Evolutionary conservation across 2,113 vertebrate genomes (phyloP), one percentile per base, ranked within the genome.

Genomic region (Passer montanus): DNA sequence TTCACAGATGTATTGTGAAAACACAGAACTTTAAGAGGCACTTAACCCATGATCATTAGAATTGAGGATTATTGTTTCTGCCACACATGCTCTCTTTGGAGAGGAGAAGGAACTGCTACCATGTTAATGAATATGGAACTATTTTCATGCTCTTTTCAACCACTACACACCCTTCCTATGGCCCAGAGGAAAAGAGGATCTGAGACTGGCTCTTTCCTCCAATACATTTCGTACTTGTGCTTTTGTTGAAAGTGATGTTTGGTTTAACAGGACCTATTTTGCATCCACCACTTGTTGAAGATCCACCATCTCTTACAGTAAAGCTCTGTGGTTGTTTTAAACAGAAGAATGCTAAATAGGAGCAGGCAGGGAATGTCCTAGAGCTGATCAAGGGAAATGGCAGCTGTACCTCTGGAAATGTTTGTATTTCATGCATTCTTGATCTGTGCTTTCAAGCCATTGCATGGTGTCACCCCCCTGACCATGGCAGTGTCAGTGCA

Each of bases 1-100:
- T 64, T 94, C 87, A 69, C 43, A 79, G 64, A 85, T 30, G 47
- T 43, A 49, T 49, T 75, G n/a, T 70, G 85, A 75, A 52, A 73
- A 91, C 64, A 43, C 1, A 3, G 79, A 50, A 66, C 52, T 85
- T 91, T 86, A 84, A 89, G 67, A 91, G 92, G 76, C 90, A 91
- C 90, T 97, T 93, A 96, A 95, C 91, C 78, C 39, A 4, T 30
- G 63, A 35, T 89, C 75, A 56, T 89, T 89, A 85, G 75, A 81
- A 78, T 27, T 63, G 39, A 81, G 17, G 52, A 46, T 89, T 91
- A 63, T 91, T 89, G 43, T 78, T 94, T 88, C 89, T 94, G 60
- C 75, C 60, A 72, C 73, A 59, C 24, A 55, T 37, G 14, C 72
- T 56, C 69, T 55, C 59, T 88, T 37, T 63, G 72, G 89, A 87